phyloP scores from a whole-genome alignment of 1,140 invertebrate species.

The Ostrea denselamellosa region DNA sequence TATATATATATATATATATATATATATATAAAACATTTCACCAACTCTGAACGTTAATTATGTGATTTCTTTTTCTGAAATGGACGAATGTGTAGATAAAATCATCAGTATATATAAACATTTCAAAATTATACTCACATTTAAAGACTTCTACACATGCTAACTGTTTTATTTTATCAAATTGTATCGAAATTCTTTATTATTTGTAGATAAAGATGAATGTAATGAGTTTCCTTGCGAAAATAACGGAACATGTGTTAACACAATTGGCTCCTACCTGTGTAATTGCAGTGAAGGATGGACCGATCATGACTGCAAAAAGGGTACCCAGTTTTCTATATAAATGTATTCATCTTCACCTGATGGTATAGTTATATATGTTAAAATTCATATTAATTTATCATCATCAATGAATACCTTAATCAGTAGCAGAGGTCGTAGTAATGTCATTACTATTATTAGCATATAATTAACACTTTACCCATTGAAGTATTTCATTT shows the following conservation, averaged over 20 bases:
- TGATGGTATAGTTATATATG: neutral
- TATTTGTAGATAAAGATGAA: conserved; percentile 46
- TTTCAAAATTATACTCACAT: too few species aligned
- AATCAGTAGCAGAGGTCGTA: too few species aligned
- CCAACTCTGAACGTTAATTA: conserved; percentile 41
- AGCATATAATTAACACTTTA: too few species aligned
- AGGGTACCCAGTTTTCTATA: conserved; percentile 36
- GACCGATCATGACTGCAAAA: conserved; percentile 44
- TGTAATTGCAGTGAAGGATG: conserved; percentile 51
- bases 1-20: neutral
- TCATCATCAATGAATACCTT: neutral
- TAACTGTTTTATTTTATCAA: neutral
- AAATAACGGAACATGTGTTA: conserved; percentile 35
- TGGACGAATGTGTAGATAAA: neutral
- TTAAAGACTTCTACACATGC: too few species aligned
- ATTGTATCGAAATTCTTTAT: neutral
- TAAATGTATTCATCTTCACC: too few species aligned
- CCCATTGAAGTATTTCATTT: too few species aligned
- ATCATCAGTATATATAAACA: too few species aligned
- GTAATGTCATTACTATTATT: too few species aligned
- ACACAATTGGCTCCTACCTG: neutral
- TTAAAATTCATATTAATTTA: neutral
- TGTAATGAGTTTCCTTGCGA: conserved; percentile 68
- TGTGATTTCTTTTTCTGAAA: neutral
- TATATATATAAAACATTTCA: neutral